Conservation (phyloP, 2,888 invertebrate species). For the Apeira syringaria region DNA sequence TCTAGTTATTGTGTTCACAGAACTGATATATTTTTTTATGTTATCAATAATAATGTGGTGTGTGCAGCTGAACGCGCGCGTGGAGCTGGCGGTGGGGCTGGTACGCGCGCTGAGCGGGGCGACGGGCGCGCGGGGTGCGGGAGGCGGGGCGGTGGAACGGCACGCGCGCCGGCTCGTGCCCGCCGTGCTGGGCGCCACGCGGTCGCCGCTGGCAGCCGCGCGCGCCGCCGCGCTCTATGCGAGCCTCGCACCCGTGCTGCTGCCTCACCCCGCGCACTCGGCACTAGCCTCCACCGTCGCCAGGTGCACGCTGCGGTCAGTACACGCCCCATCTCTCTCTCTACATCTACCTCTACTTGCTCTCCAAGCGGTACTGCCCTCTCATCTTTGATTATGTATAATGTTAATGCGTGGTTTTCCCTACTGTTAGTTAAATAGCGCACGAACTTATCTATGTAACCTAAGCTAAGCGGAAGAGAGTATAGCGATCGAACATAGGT, state of each 20-base stretch:
- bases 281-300: slow-evolving; percentile 85
- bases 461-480: no score
- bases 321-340: no score
- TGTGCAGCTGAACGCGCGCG: slow-evolving; percentile 53
- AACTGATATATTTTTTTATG: no score
- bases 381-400: no score
- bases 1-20: no score
- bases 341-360: no score
- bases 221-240: slow-evolving; percentile 84
- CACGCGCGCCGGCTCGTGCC: slow-evolving; percentile 50
- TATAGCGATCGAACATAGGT: no score
- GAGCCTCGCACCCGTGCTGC: slow-evolving; percentile 77
- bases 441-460: no score
- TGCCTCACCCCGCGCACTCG: slow-evolving; percentile 58
- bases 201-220: slow-evolving; percentile 79
- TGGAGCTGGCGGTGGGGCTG: slow-evolving; percentile 60
- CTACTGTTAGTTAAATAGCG: no score
- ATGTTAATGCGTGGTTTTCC: no score
- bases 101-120: slow-evolving; percentile 79
- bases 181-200: slow-evolving; percentile 25
- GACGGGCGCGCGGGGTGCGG: slow-evolving; percentile 59
- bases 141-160: slow-evolving; percentile 64
- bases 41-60: not conserved
- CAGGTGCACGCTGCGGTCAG: slow-evolving; percentile 87
- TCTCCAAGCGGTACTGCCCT: no score